These are phyloP conservation scores for Sphecodes monilicornis DNA, from an alignment of 2,888 invertebrate species.

Conservation along the genomic window DNA sequence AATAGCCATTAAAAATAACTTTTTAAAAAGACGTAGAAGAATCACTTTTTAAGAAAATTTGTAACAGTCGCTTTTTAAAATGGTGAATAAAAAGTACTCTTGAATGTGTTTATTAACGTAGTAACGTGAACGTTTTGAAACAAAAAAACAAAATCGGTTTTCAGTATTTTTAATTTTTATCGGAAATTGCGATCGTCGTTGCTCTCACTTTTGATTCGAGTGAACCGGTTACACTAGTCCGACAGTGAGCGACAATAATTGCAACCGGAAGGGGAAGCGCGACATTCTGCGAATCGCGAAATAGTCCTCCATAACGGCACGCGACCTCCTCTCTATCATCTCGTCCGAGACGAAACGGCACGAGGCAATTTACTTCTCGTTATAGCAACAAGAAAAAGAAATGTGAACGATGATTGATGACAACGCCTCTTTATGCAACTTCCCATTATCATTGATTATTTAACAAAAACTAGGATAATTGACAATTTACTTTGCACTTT, in stretches of 20 bases:
- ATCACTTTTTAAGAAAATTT: too few species aligned
- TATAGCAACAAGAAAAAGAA: neutral
- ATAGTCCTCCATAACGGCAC: slow-evolving; percentile 21
- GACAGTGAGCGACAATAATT: slow-evolving; percentile 52
- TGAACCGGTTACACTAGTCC: slow-evolving; percentile 45
- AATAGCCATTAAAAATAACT: too few species aligned
- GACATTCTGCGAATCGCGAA: slow-evolving; percentile 33
- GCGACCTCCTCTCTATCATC: slow-evolving; percentile 34
- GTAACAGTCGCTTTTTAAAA: too few species aligned
- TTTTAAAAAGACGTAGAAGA: too few species aligned
- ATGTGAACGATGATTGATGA: neutral
- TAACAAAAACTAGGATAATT: neutral
- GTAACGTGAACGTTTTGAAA: neutral
- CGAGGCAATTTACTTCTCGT: slow-evolving; percentile 1
- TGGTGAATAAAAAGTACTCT: too few species aligned
- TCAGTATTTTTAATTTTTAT: neutral
- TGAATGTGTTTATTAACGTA: too few species aligned
- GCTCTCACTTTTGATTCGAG: slow-evolving; percentile 51
- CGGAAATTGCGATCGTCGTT: neutral
- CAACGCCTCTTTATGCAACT: neutral
- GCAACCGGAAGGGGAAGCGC: slow-evolving; percentile 56
- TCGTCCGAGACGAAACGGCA: slow-evolving; percentile 13
- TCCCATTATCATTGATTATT: neutral
- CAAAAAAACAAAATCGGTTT: neutral
- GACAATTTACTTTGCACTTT: neutral